phyloP scores from a whole-genome alignment of 2,888 invertebrate species.

The Poecilus cupreus region DNA sequence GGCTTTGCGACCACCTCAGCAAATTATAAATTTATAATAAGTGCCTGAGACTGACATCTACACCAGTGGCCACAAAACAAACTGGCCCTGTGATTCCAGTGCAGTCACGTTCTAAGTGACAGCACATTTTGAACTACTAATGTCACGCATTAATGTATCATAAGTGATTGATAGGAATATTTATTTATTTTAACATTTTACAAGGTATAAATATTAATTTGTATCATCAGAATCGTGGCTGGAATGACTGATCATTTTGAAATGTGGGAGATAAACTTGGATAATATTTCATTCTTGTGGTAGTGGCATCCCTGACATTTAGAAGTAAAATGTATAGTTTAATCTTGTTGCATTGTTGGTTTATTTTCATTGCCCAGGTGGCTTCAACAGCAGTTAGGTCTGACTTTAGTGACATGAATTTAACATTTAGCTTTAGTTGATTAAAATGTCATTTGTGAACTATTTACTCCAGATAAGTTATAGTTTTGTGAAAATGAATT shows the following conservation, averaged over 20 bases:
- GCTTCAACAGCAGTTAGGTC: background rate
- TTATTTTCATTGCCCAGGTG: background rate
- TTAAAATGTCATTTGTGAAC: no score
- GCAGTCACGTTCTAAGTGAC: background rate
- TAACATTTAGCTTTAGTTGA: no score
- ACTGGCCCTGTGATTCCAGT: background rate
- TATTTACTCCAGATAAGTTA: no score
- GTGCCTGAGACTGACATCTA: background rate
- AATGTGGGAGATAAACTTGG: background rate
- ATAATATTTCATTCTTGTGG: background rate
- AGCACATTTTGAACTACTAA: constrained; percentile 6
- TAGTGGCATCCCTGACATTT: background rate
- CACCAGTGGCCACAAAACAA: constrained; percentile 25
- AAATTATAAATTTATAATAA: constrained; percentile 54
- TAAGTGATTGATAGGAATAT: constrained; percentile 7
- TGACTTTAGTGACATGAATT: background rate
- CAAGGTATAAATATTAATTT: constrained; percentile 13
- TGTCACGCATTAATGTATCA: no score
- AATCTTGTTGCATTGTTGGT: background rate
- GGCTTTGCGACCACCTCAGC: constrained; percentile 21
- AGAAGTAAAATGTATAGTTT: background rate
- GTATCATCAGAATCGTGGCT: background rate
- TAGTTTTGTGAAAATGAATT: no score
- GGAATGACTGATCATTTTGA: background rate
- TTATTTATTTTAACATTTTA: constrained; percentile 21